Evolutionary conservation across 2,113 vertebrate genomes (phyloP).

Genomic region (Anolis carolinensis): DNA sequence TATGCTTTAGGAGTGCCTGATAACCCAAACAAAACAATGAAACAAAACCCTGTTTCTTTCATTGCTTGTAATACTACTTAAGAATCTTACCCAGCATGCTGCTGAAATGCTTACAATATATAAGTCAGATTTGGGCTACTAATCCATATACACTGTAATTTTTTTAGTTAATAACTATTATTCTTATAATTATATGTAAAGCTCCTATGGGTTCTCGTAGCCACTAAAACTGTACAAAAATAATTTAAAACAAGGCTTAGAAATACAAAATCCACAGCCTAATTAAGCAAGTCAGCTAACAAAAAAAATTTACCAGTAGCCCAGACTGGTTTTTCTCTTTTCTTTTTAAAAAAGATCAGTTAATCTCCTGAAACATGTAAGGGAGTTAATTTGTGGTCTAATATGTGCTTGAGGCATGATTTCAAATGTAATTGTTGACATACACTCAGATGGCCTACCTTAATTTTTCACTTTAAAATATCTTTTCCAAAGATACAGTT

Average conservation of each 20-base stretch:
- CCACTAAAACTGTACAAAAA: constrained; percentile 2
- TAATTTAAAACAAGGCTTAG: not conserved
- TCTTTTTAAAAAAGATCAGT: not conserved
- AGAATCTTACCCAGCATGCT: not conserved
- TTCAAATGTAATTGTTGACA: not conserved
- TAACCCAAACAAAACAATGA: not conserved
- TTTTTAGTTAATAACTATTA: constrained; percentile 13
- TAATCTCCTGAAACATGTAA: not conserved
- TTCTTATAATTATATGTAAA: constrained; percentile 4
- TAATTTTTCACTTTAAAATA: not conserved
- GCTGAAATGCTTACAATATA: constrained; percentile 10
- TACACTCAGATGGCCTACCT: not conserved
- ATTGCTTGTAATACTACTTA: constrained; percentile 6
- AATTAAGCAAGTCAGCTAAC: not conserved
- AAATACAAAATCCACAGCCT: not conserved
- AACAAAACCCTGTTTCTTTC: not conserved
- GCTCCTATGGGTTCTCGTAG: not conserved
- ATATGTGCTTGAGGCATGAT: not conserved
- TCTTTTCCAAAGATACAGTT: not conserved
- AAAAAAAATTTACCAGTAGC: not conserved
- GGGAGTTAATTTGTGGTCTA: not conserved
- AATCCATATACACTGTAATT: not conserved
- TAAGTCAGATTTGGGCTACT: not conserved
- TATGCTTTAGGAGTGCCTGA: not conserved
- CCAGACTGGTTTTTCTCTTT: not conserved